Conservation (phyloP, 2,113 vertebrate genomes). For the Neodon shergylaensis region DNA sequence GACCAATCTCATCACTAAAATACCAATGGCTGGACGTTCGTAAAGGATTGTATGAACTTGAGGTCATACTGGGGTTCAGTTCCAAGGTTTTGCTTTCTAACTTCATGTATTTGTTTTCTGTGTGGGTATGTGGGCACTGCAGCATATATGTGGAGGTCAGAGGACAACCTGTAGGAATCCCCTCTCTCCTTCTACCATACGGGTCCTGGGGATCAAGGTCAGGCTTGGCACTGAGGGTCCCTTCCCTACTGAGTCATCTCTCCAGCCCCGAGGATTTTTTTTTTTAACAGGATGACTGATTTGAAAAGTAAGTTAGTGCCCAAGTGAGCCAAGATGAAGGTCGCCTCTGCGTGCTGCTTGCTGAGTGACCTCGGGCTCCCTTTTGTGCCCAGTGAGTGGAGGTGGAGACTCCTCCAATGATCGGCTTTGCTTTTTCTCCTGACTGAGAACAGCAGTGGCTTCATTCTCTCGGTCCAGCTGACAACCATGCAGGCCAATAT, state of each 20-base stretch:
- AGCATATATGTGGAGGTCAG: neutral
- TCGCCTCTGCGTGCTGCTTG: neutral
- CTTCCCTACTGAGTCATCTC: neutral
- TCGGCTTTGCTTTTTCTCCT: constrained; percentile 63
- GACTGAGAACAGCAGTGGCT: constrained; percentile 53
- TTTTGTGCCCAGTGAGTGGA: constrained; percentile 53
- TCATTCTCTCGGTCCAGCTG: constrained; percentile 34
- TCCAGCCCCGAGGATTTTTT: neutral
- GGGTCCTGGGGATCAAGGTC: neutral
- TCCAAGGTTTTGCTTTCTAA: neutral
- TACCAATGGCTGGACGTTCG: neutral
- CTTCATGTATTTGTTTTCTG: neutral
- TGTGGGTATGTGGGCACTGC: neutral
- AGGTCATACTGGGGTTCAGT: neutral
- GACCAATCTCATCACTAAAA: neutral
- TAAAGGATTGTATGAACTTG: neutral
- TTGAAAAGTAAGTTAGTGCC: constrained; percentile 42
- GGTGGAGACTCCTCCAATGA: constrained; percentile 57
- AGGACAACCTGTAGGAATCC: no score
- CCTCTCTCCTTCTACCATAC: neutral
- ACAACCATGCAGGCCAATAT: constrained; percentile 49
- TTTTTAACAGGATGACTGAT: neutral
- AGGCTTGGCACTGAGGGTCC: neutral
- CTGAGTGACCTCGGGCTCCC: neutral
- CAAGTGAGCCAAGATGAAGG: neutral